Base-by-base conservation (phyloP, 1,140 invertebrate species). In the Nylanderia fulva region DNA sequence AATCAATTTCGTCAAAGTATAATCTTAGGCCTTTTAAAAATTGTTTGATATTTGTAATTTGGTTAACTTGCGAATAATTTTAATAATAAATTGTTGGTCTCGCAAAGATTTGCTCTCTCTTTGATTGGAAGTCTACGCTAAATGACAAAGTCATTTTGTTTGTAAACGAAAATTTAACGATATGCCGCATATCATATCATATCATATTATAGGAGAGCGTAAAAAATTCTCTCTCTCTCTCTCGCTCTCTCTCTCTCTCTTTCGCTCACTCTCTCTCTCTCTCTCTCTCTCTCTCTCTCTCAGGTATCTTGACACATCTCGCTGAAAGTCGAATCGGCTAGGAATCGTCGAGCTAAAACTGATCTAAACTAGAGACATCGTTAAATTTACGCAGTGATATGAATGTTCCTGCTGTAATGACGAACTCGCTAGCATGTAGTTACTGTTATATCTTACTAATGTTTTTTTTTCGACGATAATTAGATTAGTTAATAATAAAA, bases 401-500 rank as follows among this genome's bases (percentile, higher is more conserved):
- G 77, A 89, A 82, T 85, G 76, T 85, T 86, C 54, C 54, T 85
- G 79, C 45, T 86, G 76, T 80, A 68, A 82, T 75, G 76, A 89
- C 72, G 80, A 89, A 86, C 66, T 87, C 68, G 39, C 84, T 89
- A 83, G 72, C 79, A 72, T 84, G 64, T 45, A 76, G 63, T 82
- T 48, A 75, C 68, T 66, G 54, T 69, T 79, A 77, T 86, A 64
- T 75, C 84, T 89, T 85, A 86, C 60, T 79, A 88, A 77, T 82
- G 56, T 15, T 45, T 83, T 60, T 60, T 15, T 45, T 83, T 60
- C 66, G 75, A 87, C 79, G 74, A 66, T 74, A 91, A 33, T 79
- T 66, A 74, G 75, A 91, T 89, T 87, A 91, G 60, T 90, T 86
- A 89, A 90, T 88, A 86, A 90, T 87, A 91, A 92, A 91, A 91